Base-by-base conservation (phyloP, 2,113 vertebrate species). In the Probosciger aterrimus region DNA sequence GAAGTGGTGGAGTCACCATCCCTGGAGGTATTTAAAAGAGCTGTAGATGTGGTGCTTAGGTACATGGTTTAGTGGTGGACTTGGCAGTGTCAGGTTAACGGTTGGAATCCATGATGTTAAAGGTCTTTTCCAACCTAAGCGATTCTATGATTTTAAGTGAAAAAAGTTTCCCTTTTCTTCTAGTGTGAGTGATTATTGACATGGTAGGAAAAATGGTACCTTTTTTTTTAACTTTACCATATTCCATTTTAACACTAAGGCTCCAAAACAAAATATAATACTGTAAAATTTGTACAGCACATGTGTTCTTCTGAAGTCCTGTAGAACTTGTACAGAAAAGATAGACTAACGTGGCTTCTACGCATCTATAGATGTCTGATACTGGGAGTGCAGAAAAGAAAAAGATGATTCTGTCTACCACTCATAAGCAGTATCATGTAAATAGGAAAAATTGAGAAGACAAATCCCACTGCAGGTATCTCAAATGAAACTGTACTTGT, bases 391-490 rank as follows among this genome's bases (percentile, higher is more conserved):
- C n/a, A 70, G 63, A 75, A 57, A 85, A 65, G 25, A 85, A 88
- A 62, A 95, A 80, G 50, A 33, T 76, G 70, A 44, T 77, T 88
- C 60, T 90, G 60, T 44, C 88, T 18, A 1, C 46, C 73, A 78
- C 1, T 0, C 31, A 44, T 11, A 78, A 79, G 57, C 47, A 59
- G 11, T 19, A 80, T 46, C 67, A 31, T 69, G 46, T 84, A 92
- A 95, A 90, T 44, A 95, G 95, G 90, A 93, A 92, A 67, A 92
- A 93, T 62, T 81, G 71, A 91, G 86, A 91, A 92, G 69, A 24
- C 64, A 86, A 88, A 84, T 64, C 88, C 88, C 1, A 3, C 65
- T 43, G n/a, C 47, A 86, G 88, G 47, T 65, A 77, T 91, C 86
- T 35, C 86, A 86, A 75, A 84, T 82, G 88, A 84, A 93, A 67